phyloP scores from a whole-genome alignment of 23 tunicate species.

The Corella eumyota region DNA sequence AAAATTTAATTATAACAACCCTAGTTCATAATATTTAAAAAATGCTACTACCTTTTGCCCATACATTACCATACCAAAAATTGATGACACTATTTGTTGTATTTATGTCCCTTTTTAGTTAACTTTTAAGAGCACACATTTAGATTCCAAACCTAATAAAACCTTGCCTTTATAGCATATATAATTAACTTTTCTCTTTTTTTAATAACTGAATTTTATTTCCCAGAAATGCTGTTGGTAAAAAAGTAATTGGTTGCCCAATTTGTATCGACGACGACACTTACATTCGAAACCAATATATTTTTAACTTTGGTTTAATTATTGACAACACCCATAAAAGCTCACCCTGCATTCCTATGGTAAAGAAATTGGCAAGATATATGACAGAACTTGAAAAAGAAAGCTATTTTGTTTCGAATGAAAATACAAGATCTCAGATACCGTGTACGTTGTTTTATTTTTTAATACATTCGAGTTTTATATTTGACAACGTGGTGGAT shows the following conservation, averaged over 20 bases:
- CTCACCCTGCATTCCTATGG: conserved; percentile 90
- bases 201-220: no score
- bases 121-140: no score
- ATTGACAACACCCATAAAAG: conserved; percentile 58
- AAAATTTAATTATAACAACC: not conserved
- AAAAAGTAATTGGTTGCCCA: conserved; percentile 94
- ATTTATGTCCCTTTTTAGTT: not conserved
- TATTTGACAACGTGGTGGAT: no score
- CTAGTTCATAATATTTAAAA: not conserved
- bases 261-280: conserved; percentile 51
- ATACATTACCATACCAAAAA: no score
- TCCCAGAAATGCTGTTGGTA: conserved; percentile 66
- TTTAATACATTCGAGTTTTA: no score
- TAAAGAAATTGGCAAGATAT: conserved; percentile 62
- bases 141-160: no score
- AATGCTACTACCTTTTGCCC: no score
- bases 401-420: conserved; percentile 54
- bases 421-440: conserved; percentile 35
- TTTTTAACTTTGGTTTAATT: conserved; percentile 81
- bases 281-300: conserved; percentile 57
- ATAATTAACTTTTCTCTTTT: no score
- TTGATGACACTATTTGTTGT: no score
- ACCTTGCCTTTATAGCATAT: no score
- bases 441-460: conserved; percentile 31
- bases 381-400: conserved; percentile 82